Conservation (phyloP, 2,113 vertebrate genomes). For the Hystrix cristata region DNA sequence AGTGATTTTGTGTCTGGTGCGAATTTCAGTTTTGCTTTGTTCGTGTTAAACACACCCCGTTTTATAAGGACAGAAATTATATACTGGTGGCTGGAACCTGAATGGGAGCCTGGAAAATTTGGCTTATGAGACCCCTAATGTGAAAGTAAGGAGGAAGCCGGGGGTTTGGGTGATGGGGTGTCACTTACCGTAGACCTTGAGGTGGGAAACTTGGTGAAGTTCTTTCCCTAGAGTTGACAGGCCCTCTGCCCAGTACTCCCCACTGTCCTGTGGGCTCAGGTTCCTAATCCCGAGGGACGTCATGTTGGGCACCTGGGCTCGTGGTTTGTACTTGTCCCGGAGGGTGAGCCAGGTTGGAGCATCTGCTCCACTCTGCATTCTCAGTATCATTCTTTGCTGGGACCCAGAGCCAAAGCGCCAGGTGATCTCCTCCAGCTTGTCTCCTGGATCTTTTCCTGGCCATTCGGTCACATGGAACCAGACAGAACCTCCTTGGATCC, state of each 20-base stretch:
- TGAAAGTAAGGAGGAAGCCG: too few relatives aligned
- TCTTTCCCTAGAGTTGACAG: fast-evolving
- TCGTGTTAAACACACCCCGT: background rate
- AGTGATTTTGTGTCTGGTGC: too few relatives aligned
- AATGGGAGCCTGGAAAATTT: background rate
- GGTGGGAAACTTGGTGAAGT: fast-evolving
- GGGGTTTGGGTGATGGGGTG: fast-evolving
- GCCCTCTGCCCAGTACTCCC: background rate
- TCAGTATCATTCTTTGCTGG: fast-evolving
- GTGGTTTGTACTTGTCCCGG: background rate
- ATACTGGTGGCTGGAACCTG: background rate
- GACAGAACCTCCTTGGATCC: background rate
- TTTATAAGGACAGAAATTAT: background rate
- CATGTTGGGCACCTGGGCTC: background rate
- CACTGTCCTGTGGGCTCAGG: background rate
- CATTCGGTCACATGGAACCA: background rate
- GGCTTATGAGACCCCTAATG: fast-evolving
- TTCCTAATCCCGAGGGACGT: background rate
- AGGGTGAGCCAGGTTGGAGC: background rate
- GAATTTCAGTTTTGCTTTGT: background rate
- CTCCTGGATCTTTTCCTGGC: fast-evolving
- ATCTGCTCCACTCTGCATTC: fast-evolving
- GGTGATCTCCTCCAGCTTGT: fast-evolving
- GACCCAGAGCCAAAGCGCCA: background rate
- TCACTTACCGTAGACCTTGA: constrained; percentile 22